phyloP scores from a whole-genome alignment of 2,113 vertebrate genomes.

The Pristiophorus japonicus region DNA sequence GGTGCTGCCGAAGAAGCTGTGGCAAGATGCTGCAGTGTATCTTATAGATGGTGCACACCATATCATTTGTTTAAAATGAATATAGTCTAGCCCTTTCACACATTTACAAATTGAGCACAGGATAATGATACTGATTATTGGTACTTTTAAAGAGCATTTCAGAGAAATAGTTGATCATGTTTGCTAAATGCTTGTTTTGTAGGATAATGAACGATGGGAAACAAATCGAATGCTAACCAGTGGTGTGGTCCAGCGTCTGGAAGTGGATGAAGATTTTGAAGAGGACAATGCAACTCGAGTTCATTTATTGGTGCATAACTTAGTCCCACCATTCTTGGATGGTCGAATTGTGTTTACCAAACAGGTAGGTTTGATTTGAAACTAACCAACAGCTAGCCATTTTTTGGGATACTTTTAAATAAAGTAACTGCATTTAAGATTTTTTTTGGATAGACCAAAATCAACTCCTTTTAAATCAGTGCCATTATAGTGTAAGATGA shows the following conservation, averaged over 20 bases:
- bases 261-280: slow-evolving; percentile 96
- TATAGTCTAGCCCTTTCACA: neutral
- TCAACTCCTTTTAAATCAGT: neutral
- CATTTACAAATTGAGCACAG: neutral
- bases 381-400: neutral
- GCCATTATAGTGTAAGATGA: neutral
- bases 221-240: slow-evolving; percentile 99
- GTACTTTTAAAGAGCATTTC: too few relatives aligned
- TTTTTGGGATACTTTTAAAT: neutral
- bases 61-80: neutral
- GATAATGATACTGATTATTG: neutral
- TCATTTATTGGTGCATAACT: slow-evolving; percentile 89
- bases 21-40: too few relatives aligned
- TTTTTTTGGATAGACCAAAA: neutral
- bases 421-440: neutral
- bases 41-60: too few relatives aligned
- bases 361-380: slow-evolving; percentile 63
- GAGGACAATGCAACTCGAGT: slow-evolving; percentile 94
- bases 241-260: slow-evolving; percentile 89
- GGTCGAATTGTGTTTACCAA: slow-evolving; percentile 97
- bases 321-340: slow-evolving; percentile 92
- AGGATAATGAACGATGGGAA: slow-evolving; percentile 98
- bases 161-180: neutral
- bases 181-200: slow-evolving; percentile 31
- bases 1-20: too few relatives aligned